Evolutionary conservation across 2,888 invertebrate genomes (phyloP).

Genomic region (Limenitis camilla): DNA sequence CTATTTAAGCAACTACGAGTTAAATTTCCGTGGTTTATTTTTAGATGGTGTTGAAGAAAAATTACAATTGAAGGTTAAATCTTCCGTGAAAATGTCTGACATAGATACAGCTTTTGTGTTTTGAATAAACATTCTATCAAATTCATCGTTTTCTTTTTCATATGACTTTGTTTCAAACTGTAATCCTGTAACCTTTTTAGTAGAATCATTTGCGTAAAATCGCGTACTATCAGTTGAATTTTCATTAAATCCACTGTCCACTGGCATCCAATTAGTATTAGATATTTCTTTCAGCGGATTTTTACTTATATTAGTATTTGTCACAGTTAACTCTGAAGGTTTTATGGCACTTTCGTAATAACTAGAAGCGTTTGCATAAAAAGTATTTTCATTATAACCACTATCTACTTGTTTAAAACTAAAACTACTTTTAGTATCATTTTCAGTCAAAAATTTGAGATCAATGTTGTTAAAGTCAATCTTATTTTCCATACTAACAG

Average conservation of each 20-base stretch:
- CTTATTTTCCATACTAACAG: constrained; percentile 56
- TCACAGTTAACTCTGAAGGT: constrained; percentile 64
- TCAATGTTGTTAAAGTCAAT: constrained; percentile 65
- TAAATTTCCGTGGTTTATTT: constrained; percentile 53
- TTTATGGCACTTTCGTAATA: constrained; percentile 71
- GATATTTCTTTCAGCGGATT: constrained; percentile 59
- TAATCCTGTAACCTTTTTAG: constrained; percentile 37
- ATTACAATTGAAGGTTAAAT: constrained; percentile 63
- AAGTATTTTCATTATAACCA: constrained; percentile 64
- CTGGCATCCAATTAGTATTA: constrained; percentile 64
- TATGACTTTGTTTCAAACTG: constrained; percentile 46
- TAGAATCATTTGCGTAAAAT: constrained; percentile 45
- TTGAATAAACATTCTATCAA: constrained; percentile 45
- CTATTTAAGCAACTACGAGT: constrained; percentile 24
- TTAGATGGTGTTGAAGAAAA: constrained; percentile 69
- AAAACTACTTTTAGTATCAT: constrained; percentile 44
- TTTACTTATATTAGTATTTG: constrained; percentile 42
- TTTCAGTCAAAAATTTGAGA: constrained; percentile 67
- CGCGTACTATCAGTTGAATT: constrained; percentile 56
- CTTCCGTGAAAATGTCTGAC: constrained; percentile 63
- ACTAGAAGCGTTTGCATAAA: constrained; percentile 60
- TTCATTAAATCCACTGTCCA: constrained; percentile 67
- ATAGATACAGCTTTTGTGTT: constrained; percentile 57
- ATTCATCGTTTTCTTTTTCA: constrained; percentile 59
- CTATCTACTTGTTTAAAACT: constrained; percentile 63